Evolutionary conservation across 2,113 vertebrate species (phyloP).

Genomic region (Semnornis frantzii): DNA sequence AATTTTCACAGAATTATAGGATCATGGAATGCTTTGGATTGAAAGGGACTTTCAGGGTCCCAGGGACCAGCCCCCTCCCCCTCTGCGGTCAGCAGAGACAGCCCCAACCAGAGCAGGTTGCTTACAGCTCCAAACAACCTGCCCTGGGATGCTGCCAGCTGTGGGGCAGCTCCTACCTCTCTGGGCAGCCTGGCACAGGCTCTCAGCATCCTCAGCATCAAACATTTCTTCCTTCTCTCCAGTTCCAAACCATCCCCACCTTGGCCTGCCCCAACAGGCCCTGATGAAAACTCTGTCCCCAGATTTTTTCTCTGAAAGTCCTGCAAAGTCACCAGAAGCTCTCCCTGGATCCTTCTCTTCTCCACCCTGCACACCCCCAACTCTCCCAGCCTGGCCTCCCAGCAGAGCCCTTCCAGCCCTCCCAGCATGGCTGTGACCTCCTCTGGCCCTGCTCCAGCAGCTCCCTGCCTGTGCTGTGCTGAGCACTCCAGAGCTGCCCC

Average conservation of each 20-base stretch:
- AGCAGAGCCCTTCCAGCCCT: too few relatives aligned
- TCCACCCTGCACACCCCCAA: too few relatives aligned
- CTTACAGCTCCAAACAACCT: background rate
- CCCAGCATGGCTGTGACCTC: too few relatives aligned
- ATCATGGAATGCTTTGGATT: background rate
- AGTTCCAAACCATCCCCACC: background rate
- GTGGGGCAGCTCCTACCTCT: too few relatives aligned
- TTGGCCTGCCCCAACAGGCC: background rate
- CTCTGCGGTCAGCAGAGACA: background rate
- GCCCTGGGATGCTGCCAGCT: background rate
- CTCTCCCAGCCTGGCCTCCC: too few relatives aligned
- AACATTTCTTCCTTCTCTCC: background rate
- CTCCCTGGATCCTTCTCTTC: background rate
- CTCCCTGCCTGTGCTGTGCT: too few relatives aligned
- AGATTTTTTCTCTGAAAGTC: too few relatives aligned
- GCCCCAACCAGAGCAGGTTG: background rate
- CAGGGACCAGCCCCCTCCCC: background rate
- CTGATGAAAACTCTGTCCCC: background rate
- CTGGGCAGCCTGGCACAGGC: too few relatives aligned
- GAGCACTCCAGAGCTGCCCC: too few relatives aligned
- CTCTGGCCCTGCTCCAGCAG: too few relatives aligned
- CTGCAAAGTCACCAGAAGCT: too few relatives aligned
- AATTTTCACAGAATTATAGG: background rate
- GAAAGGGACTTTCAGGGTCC: background rate
- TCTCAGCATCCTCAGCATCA: too few relatives aligned